These are phyloP conservation scores for Ormyrus rosae DNA, from an alignment of 2,888 invertebrate genomes.

Conservation along the genomic window DNA sequence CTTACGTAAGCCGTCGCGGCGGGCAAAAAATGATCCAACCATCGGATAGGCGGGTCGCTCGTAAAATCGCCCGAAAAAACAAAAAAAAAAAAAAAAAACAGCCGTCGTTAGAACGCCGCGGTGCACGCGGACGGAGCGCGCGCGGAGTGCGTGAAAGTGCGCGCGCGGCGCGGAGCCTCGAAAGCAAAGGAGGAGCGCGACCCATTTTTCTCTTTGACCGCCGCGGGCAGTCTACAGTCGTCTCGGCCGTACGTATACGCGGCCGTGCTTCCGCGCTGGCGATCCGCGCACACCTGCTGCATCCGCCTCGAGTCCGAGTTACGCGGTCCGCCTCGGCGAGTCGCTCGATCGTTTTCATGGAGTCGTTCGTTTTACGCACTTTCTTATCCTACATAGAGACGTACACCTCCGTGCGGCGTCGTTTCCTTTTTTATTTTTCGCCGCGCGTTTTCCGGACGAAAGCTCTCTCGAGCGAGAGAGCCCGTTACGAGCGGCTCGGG, in stretches of 20 bases:
- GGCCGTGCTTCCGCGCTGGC: slow-evolving; percentile 1
- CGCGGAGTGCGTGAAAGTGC: slow-evolving; percentile 35
- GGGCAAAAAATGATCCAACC: too few relatives aligned
- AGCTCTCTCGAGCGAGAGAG: too few relatives aligned
- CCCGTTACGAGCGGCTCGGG: too few relatives aligned
- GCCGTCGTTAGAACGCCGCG: too few relatives aligned
- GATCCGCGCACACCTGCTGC: slow-evolving; percentile 11
- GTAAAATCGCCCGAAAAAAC: too few relatives aligned
- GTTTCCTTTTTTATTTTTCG: background rate
- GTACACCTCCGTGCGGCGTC: too few relatives aligned
- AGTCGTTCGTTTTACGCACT: background rate
- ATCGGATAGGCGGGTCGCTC: too few relatives aligned
- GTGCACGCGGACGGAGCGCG: background rate
- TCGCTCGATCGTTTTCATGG: background rate
- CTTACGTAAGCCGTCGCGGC: too few relatives aligned
- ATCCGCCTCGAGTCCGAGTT: slow-evolving; percentile 27
- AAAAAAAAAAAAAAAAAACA: too few relatives aligned
- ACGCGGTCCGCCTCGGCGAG: background rate
- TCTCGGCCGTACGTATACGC: background rate
- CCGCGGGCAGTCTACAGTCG: too few relatives aligned
- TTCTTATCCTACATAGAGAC: background rate
- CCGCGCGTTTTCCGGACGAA: too few relatives aligned
- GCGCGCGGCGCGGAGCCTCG: background rate
- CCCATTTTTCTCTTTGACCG: slow-evolving; percentile 23
- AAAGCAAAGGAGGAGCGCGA: slow-evolving; percentile 20